Evolutionary conservation across 2,888 invertebrate species (phyloP), one percentile per base, ranked within the genome.

Genomic region (Cataglyphis rosenhaueri): DNA sequence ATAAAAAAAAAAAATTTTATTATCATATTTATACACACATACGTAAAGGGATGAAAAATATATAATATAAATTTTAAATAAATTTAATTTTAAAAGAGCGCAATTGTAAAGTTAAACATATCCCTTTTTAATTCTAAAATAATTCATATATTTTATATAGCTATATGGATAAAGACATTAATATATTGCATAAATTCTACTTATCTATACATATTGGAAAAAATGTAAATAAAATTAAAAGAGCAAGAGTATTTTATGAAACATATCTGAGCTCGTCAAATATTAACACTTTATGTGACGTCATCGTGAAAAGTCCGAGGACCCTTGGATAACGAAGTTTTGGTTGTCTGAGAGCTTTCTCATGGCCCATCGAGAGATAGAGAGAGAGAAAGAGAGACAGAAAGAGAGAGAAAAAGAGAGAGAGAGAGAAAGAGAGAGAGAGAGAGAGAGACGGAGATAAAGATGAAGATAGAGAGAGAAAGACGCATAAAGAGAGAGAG

Each of bases 331-430:
- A 73, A 73, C 62, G 65, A 57, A 65, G 48, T 52, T 78, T 71
- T 57, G 71, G 59, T 66, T 61, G 73, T 78, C 78, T 78, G 82
- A 55, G 65, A 62, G 61, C 81, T 76, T 73, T 82, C 84, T 76
- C 62, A 55, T 61, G 81, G 73, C 38, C 84, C 71, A 84, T 75
- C 74, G 83, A 52, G 48, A 52, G 8, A 6, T n/a, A 52, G 15
- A 41, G 15, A 41, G 12, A 32, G 32, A 32, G 1, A 25, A 6
- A 18, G 1, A 48, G 48, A 5, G 6, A 18, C 5, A 18, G 41
- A 15, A 3, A n/a, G 25, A 25, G 1, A 25, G 25, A 25, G 25
- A 25, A 25, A 35, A 35, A 44, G 10, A 44, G 4, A 44, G 12
- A 44, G 12, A 15, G 44, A 44, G 12, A 44, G 0, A 12, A n/a